A percentile compares a stretch with the other conserved stretches of the same genome.
These are phyloP conservation scores for Hyposmocoma kahamanoa DNA, from an alignment of 1,140 invertebrate species.

Conservation along the genomic window DNA sequence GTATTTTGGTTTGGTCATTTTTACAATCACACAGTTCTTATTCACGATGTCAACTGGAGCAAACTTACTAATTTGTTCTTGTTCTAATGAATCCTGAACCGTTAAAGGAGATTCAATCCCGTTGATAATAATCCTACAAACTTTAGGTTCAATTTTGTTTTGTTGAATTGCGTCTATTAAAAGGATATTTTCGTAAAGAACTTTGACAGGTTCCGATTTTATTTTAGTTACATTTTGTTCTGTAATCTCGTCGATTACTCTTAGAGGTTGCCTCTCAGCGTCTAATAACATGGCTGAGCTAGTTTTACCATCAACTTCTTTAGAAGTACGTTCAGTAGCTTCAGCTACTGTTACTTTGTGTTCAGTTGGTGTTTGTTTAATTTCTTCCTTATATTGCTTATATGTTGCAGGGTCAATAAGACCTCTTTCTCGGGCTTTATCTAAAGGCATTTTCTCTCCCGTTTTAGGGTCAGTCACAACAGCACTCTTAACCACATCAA, in stretches of 20 bases:
- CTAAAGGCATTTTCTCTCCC: slow-evolving; percentile 79
- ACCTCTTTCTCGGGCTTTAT: slow-evolving; percentile 83
- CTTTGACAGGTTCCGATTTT: slow-evolving; percentile 32
- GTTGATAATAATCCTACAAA: slow-evolving; percentile 78
- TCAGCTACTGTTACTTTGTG: slow-evolving; percentile 4
- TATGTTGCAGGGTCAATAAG: slow-evolving; percentile 76
- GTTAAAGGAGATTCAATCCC: slow-evolving; percentile 75
- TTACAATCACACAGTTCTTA: slow-evolving; percentile 62
- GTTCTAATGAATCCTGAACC: slow-evolving; percentile 77
- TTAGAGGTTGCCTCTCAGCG: slow-evolving; percentile 56
- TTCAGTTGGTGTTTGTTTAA: slow-evolving; percentile 12
- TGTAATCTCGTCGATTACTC: slow-evolving; percentile 65
- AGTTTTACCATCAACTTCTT: slow-evolving; percentile 32
- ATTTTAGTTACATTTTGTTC: slow-evolving; percentile 58
- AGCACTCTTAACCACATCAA: slow-evolving; percentile 57
- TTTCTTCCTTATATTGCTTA: slow-evolving; percentile 40
- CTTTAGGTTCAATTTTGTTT: slow-evolving; percentile 82
- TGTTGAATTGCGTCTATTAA: slow-evolving; percentile 83
- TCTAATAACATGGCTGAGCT: slow-evolving; percentile 53
- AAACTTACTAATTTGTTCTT: slow-evolving; percentile 78
- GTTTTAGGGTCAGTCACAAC: slow-evolving; percentile 81
- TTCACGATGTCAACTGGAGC: slow-evolving; percentile 77
- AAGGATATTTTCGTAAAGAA: slow-evolving; percentile 64
- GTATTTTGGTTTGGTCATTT: slow-evolving; percentile 48
- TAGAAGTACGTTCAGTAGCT: slow-evolving; percentile 14